A percentile compares a stretch with the other conserved stretches of the same genome.
Conservation (phyloP, 2,888 invertebrate species). For the Rapana venosa region DNA sequence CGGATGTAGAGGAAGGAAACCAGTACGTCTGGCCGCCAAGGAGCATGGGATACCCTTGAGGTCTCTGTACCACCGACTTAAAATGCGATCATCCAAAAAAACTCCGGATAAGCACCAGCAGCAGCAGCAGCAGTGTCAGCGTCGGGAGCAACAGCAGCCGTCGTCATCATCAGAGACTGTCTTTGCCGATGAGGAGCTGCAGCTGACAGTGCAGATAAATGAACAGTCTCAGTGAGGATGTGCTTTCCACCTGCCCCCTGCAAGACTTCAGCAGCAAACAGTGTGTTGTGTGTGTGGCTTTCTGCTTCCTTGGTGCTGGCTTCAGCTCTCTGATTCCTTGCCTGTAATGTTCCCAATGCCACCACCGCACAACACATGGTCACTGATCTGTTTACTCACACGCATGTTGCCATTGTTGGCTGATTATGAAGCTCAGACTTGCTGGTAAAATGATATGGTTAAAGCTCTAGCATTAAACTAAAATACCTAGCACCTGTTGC, state of each 20-base stretch:
- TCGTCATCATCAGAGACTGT: background rate
- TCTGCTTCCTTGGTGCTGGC: too few relatives aligned
- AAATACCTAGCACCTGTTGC: too few relatives aligned
- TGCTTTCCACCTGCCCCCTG: background rate
- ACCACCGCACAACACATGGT: too few relatives aligned
- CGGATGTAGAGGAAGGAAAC: slow-evolving; percentile 29
- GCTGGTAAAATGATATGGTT: too few relatives aligned
- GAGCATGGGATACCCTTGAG: slow-evolving; percentile 39
- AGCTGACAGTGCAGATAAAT: background rate
- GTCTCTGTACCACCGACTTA: slow-evolving; percentile 42
- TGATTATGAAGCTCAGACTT: too few relatives aligned
- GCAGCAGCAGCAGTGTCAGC: background rate
- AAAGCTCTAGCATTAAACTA: too few relatives aligned
- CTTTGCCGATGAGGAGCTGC: background rate
- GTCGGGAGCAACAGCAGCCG: background rate
- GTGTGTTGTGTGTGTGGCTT: background rate
- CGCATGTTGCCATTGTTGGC: too few relatives aligned
- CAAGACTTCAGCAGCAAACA: background rate
- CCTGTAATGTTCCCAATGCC: too few relatives aligned
- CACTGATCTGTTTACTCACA: too few relatives aligned
- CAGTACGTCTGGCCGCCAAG: slow-evolving; percentile 29
- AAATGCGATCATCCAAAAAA: slow-evolving; percentile 20
- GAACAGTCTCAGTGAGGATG: background rate
- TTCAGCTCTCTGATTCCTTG: too few relatives aligned
- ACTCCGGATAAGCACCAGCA: background rate